Conservation (phyloP, 2,113 vertebrate species). For the Passer domesticus region DNA sequence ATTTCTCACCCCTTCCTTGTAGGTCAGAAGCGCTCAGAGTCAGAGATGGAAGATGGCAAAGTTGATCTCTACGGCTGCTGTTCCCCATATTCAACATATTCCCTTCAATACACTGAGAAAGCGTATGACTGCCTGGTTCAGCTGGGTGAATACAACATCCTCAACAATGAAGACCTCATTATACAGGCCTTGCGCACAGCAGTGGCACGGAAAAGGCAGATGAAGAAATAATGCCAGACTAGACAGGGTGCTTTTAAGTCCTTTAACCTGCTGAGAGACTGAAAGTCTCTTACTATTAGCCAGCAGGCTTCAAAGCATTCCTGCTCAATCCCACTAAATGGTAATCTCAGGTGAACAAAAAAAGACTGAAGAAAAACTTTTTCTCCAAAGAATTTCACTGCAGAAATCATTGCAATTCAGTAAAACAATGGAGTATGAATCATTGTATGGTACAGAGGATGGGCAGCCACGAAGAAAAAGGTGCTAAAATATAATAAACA, state of each 20-base stretch:
- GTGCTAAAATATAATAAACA: not conserved
- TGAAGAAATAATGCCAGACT: conserved; percentile 1
- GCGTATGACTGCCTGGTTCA: conserved; percentile 67
- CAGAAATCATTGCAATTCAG: not conserved
- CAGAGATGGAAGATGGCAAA: conserved; percentile 74
- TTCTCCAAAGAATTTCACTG: conserved; percentile 28
- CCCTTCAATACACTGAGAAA: conserved; percentile 68
- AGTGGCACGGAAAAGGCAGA: conserved; percentile 50
- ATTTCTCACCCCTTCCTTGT: not conserved
- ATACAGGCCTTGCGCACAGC: conserved; percentile 53
- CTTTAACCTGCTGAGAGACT: not conserved
- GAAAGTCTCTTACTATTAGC: not conserved
- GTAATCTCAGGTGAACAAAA: not conserved
- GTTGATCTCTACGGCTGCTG: conserved; percentile 67
- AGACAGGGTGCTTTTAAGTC: not conserved
- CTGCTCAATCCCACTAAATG: not conserved
- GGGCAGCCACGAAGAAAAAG: not conserved
- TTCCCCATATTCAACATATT: conserved; percentile 71
- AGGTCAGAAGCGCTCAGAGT: conserved; percentile 72
- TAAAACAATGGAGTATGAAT: not conserved
- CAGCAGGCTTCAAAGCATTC: not conserved
- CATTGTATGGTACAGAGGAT: not conserved
- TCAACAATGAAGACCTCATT: conserved; percentile 70
- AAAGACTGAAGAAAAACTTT: not conserved
- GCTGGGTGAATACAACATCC: conserved; percentile 74